These are phyloP conservation scores for Pseudopipra pipra DNA, from an alignment of 2,113 vertebrate species.

Conservation along the genomic window DNA sequence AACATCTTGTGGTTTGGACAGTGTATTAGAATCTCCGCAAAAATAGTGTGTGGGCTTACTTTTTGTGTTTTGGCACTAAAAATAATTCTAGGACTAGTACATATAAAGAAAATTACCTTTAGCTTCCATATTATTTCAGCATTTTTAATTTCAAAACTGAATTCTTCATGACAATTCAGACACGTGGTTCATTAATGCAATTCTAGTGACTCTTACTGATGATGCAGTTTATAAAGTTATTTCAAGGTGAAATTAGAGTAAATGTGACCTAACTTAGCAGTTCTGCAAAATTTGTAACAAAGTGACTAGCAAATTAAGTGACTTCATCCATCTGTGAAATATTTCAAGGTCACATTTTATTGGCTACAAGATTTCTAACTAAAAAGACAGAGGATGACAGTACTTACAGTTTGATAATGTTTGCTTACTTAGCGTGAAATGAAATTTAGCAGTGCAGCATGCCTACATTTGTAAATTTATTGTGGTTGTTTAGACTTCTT, in stretches of 20 bases:
- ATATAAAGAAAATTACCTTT: background rate
- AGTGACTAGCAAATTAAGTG: constrained; percentile 53
- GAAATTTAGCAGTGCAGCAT: constrained; percentile 75
- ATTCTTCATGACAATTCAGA: background rate
- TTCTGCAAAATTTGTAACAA: constrained; percentile 37
- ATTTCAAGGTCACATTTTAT: constrained; percentile 72
- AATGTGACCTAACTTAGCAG: constrained; percentile 27
- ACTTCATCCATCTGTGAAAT: constrained; percentile 72
- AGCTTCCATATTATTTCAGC: background rate
- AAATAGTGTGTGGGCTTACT: background rate
- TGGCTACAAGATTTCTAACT: constrained; percentile 73
- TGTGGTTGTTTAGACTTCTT: constrained; percentile 74
- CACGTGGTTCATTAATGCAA: background rate
- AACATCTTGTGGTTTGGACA: background rate
- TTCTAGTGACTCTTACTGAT: constrained; percentile 6
- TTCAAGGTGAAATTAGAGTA: constrained; percentile 15
- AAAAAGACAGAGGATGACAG: constrained; percentile 73
- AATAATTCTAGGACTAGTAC: background rate
- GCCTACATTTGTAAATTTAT: constrained; percentile 77
- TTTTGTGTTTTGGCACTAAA: background rate
- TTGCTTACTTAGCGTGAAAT: constrained; percentile 81
- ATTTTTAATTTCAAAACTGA: background rate
- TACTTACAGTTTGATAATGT: constrained; percentile 72
- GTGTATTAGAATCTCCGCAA: background rate
- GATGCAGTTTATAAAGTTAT: background rate